A percentile compares a stretch with the other conserved stretches of the same genome.
Conservation (phyloP, 2,113 vertebrate genomes). For the Vanacampus margaritifer region DNA sequence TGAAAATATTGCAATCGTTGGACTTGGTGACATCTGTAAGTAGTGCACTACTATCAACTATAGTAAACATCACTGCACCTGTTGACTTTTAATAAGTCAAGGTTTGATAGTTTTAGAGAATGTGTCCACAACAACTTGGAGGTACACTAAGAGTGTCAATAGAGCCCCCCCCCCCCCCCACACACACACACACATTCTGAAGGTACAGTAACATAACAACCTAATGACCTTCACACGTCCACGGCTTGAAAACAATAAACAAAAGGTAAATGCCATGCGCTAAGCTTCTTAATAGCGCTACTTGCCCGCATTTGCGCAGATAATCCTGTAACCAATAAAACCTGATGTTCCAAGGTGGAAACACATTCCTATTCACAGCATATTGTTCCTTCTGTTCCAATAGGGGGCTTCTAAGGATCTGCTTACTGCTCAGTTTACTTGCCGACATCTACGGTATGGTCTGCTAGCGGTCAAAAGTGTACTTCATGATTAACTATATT, state of each 20-base stretch:
- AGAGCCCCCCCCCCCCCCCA: background rate
- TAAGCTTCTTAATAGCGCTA: slow-evolving; percentile 21
- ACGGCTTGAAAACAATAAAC: slow-evolving; percentile 12
- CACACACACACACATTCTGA: background rate
- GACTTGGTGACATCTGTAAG: background rate
- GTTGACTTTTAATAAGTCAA: background rate
- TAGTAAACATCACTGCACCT: background rate
- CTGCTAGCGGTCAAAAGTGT: background rate
- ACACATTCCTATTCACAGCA: slow-evolving; percentile 28
- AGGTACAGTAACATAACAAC: background rate
- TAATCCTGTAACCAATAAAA: slow-evolving; percentile 43
- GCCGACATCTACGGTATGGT: background rate
- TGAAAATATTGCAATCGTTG: background rate
- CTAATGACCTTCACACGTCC: slow-evolving; percentile 29
- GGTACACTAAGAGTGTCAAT: background rate
- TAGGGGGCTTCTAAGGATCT: slow-evolving; percentile 32
- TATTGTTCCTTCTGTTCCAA: slow-evolving; percentile 35
- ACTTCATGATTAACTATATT: background rate
- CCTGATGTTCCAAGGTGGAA: slow-evolving; percentile 25
- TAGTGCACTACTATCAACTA: background rate
- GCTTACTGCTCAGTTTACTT: slow-evolving; percentile 11
- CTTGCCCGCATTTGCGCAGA: slow-evolving; percentile 25
- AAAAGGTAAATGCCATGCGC: slow-evolving; percentile 22
- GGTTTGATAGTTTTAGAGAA: background rate
- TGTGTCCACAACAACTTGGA: background rate